phyloP scores from a whole-genome alignment of 1,140 invertebrate species.

The Zaprionus ghesquierei region DNA sequence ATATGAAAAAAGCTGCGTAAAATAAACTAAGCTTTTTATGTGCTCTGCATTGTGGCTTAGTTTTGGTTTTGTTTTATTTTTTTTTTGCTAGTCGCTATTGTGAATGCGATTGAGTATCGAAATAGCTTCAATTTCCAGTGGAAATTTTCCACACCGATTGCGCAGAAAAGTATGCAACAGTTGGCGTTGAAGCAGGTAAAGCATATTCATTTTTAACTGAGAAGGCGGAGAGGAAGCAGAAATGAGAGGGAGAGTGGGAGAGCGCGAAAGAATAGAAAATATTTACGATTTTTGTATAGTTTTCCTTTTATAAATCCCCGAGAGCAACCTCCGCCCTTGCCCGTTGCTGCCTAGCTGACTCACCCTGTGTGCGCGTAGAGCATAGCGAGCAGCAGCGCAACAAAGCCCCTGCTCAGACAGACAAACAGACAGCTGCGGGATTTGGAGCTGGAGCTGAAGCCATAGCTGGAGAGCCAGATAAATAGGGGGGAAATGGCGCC shows the following conservation, averaged over 20 bases:
- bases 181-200: background rate
- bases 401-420: background rate
- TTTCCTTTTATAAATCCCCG: background rate
- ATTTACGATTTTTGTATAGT: background rate
- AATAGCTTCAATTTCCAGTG: background rate
- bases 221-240: background rate
- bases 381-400: background rate
- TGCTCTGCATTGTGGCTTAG: background rate
- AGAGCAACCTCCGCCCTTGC: background rate
- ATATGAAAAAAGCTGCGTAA: background rate
- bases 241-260: background rate
- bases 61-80: background rate
- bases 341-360: background rate
- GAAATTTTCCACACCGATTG: too few relatives aligned
- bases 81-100: background rate
- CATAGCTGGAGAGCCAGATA: background rate
- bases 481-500: conserved; percentile 65
- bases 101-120: background rate
- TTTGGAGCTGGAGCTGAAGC: conserved; percentile 7
- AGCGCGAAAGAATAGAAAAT: background rate
- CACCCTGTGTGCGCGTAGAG: background rate
- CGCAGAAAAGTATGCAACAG: conserved; percentile 12
- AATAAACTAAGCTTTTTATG: background rate
- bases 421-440: conserved; percentile 28
- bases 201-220: background rate